Percentiles rank a stretch among this genome's conserved stretches.
Evolutionary conservation across 2,888 invertebrate species (phyloP).

Genomic region (Zygogramma bicolorata): DNA sequence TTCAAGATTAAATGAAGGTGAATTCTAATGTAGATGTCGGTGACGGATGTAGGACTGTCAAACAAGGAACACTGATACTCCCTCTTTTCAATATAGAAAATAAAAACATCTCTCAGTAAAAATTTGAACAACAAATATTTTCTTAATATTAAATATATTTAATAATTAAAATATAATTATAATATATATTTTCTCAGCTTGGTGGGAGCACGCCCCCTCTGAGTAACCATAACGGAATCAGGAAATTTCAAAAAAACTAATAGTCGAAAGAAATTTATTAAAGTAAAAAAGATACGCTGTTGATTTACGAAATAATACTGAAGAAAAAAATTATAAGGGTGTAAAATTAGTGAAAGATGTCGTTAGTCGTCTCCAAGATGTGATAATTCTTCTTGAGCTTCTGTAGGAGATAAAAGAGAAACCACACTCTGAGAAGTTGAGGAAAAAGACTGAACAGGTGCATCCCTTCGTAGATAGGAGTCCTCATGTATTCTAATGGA

Average conservation of each 20-base stretch:
- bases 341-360: neutral
- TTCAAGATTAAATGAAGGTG: constrained; percentile 23
- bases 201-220: neutral
- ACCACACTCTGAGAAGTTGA: neutral
- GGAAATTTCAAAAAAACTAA: neutral
- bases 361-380: neutral
- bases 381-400: neutral
- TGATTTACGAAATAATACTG: neutral
- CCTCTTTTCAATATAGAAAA: neutral
- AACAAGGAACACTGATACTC: neutral
- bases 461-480: neutral
- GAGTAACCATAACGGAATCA: neutral
- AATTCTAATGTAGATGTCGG: neutral
- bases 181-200: too few relatives aligned
- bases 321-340: neutral
- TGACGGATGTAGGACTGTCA: neutral
- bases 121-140: neutral
- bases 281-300: neutral
- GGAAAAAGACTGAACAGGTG: neutral
- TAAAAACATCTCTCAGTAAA: neutral
- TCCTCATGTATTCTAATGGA: constrained; percentile 15
- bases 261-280: neutral
- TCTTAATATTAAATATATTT: neutral
- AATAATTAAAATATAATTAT: too few relatives aligned
- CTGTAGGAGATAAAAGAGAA: neutral